Conservation (phyloP, 2,888 invertebrate species). For the Parasteatoda lunata region DNA sequence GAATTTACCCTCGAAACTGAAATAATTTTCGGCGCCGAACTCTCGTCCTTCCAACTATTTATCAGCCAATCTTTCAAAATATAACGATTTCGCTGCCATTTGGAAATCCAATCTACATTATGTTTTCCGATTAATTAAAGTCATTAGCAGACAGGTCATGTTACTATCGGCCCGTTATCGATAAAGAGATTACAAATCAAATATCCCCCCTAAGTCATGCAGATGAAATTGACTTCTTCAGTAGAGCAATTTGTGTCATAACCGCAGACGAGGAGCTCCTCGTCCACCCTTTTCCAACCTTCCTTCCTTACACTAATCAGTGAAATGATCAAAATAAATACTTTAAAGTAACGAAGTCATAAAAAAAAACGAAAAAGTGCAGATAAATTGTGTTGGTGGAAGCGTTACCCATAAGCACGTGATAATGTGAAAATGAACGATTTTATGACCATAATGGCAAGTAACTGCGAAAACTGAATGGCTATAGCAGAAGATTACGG, state of each 20-base stretch:
- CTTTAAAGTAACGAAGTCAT: conserved; percentile 58
- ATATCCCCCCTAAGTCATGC: not conserved
- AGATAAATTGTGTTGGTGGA: conserved; percentile 46
- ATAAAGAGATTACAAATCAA: conserved; percentile 44
- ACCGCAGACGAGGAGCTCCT: not conserved
- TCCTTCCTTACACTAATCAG: conserved; percentile 53
- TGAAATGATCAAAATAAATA: conserved; percentile 57
- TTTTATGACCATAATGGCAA: conserved; percentile 58
- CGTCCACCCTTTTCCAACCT: not conserved
- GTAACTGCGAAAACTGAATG: conserved; percentile 61
- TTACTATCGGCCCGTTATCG: conserved; percentile 22
- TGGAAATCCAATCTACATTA: conserved; percentile 22
- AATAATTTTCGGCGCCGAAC: conserved; percentile 9
- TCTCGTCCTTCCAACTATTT: conserved; percentile 1
- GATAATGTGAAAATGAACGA: conserved; percentile 63
- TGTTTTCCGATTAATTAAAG: conserved; percentile 47
- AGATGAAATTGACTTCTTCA: conserved; percentile 31
- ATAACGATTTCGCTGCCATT: not conserved
- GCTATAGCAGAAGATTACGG: conserved; percentile 58
- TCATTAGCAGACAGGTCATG: conserved; percentile 11
- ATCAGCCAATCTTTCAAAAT: conserved; percentile 21
- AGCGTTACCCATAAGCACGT: conserved; percentile 45
- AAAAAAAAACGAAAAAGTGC: conserved; percentile 30
- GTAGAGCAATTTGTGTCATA: not conserved
- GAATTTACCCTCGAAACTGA: conserved; percentile 10